Conservation (phyloP, 2,797 vertebrate genomes). For the Denticeps clupeoides region DNA sequence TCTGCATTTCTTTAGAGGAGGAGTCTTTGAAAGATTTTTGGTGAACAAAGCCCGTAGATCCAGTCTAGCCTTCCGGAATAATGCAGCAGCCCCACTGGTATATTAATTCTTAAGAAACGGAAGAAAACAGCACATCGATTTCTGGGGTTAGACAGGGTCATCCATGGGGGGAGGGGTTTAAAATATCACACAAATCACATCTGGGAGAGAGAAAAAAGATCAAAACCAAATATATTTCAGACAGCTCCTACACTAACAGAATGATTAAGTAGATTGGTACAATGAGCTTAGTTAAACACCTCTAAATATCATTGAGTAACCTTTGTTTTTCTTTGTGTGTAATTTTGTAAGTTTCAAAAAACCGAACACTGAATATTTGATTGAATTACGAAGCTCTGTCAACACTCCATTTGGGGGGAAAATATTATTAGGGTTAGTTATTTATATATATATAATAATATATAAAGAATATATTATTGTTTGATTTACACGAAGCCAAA, state of each 20-base stretch:
- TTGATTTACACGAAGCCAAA: too few species aligned
- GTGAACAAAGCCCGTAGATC: conserved; percentile 43
- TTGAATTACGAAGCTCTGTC: conserved; percentile 8
- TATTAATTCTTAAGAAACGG: conserved; percentile 37
- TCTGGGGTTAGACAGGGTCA: conserved; percentile 25
- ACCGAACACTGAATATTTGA: conserved; percentile 14
- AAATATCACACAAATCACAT: conserved; percentile 27
- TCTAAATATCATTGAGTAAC: conserved; percentile 7
- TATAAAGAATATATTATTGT: too few species aligned
- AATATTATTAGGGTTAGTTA: conserved; percentile 7
- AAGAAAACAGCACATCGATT: conserved; percentile 31
- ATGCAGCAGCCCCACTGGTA: conserved; percentile 42
- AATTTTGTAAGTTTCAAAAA: conserved; percentile 5
- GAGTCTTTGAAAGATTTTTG: conserved; percentile 47
- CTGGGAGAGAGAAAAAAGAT: too few species aligned
- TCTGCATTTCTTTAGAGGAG: conserved; percentile 26
- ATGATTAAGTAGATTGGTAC: conserved; percentile 7
- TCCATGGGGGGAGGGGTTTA: conserved; percentile 7
- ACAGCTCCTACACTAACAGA: conserved; percentile 10
- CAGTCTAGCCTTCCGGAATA: conserved; percentile 46
- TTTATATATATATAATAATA: too few species aligned
- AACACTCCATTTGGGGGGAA: conserved; percentile 6
- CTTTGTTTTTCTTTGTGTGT: too few species aligned
- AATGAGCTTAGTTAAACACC: neutral
- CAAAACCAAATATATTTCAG: conserved; percentile 14